Evolutionary conservation across 2,888 invertebrate genomes (phyloP).

Genomic region (Lycocerus yunnanus): DNA sequence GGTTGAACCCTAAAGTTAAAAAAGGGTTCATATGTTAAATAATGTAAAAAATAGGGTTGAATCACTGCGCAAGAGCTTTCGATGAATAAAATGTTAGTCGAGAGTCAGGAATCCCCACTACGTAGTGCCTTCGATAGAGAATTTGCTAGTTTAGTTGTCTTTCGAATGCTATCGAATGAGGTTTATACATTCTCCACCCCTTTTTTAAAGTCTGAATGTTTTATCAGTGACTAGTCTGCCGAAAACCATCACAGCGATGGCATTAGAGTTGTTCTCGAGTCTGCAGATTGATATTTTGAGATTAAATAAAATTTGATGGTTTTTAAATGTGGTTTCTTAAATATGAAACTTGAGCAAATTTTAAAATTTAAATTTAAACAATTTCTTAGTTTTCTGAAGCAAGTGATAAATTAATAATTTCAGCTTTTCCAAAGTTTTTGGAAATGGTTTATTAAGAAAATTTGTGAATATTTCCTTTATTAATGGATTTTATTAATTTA

Average conservation of each 20-base stretch:
- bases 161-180: conserved; percentile 37
- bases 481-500: not conserved
- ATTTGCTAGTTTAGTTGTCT: conserved; percentile 22
- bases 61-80: conserved; percentile 29
- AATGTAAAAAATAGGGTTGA: conserved; percentile 33
- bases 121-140: conserved; percentile 14
- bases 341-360: not conserved
- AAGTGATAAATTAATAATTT: no score
- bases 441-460: not conserved
- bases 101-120: conserved; percentile 34
- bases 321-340: not conserved
- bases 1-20: conserved; percentile 30
- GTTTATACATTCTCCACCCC: conserved; percentile 50
- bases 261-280: not conserved
- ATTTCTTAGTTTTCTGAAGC: not conserved
- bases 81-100: conserved; percentile 6
- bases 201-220: conserved; percentile 29
- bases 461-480: not conserved
- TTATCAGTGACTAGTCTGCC: not conserved
- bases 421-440: not conserved
- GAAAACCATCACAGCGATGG: not conserved
- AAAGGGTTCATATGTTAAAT: conserved; percentile 31
- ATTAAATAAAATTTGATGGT: not conserved
- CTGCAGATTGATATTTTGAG: not conserved
- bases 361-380: not conserved